A percentile compares a stretch with the other conserved stretches of the same genome.
These are phyloP conservation scores for Altica lythri DNA, from an alignment of 2,888 invertebrate genomes.

Conservation along the genomic window DNA sequence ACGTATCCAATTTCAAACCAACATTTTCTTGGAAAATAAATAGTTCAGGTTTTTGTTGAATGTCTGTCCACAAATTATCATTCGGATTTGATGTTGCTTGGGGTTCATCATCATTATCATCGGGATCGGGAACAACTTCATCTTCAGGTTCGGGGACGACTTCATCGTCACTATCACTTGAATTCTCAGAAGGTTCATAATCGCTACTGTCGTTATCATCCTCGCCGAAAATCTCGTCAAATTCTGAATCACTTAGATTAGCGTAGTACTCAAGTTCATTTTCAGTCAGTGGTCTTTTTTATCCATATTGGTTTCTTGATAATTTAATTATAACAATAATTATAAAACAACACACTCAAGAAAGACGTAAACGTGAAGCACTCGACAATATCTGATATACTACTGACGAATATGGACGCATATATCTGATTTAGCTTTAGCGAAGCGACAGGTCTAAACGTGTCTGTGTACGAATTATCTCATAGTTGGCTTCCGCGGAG, in stretches of 20 bases:
- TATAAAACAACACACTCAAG: neutral
- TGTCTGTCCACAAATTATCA: slow-evolving; percentile 7
- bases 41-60: slow-evolving; percentile 3
- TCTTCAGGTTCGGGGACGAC: slow-evolving; percentile 11
- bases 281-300: slow-evolving; percentile 5
- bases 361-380: neutral
- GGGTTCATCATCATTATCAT: slow-evolving; percentile 1
- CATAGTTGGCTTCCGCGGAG: too few relatives aligned
- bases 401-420: slow-evolving; percentile 26
- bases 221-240: slow-evolving; percentile 11
- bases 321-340: slow-evolving; percentile 10
- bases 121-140: neutral
- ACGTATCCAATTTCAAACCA: too few relatives aligned
- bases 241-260: slow-evolving; percentile 12
- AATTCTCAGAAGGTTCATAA: slow-evolving; percentile 7
- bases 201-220: slow-evolving; percentile 10
- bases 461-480: too few relatives aligned
- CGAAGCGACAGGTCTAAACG: too few relatives aligned
- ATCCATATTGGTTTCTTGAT: slow-evolving; percentile 10
- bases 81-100: slow-evolving; percentile 10
- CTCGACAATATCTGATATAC: neutral
- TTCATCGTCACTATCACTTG: slow-evolving; percentile 10
- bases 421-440: slow-evolving; percentile 21
- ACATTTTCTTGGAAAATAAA: slow-evolving; percentile 12
- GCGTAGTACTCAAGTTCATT: slow-evolving; percentile 9